Conservation (phyloP, 1,140 invertebrate species). For the Agrilus planipennis region DNA sequence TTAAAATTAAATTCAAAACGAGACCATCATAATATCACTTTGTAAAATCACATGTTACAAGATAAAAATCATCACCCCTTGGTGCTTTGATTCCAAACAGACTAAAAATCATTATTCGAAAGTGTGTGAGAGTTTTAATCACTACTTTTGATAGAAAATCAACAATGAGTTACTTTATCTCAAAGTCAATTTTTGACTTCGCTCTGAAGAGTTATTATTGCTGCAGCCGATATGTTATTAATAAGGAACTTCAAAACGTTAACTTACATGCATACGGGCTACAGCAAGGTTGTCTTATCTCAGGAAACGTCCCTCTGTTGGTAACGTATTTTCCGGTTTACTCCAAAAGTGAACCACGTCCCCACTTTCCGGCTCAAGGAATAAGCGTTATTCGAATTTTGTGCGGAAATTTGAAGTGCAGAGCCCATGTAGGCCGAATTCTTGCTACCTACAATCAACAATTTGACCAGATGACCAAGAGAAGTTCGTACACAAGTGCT, state of each 20-base stretch:
- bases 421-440: conserved; percentile 37
- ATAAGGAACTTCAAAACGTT: conserved; percentile 1
- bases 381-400: conserved; percentile 30
- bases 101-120: too few relatives aligned
- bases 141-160: too few relatives aligned
- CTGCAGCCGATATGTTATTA: conserved; percentile 2
- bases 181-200: conserved; percentile 1
- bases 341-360: conserved; percentile 47
- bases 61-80: too few relatives aligned
- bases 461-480: conserved; percentile 5
- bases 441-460: conserved; percentile 35
- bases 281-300: conserved; percentile 40
- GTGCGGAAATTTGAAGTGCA: conserved; percentile 31
- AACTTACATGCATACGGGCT: conserved; percentile 5
- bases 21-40: too few relatives aligned
- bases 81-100: too few relatives aligned
- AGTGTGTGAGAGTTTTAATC: too few relatives aligned
- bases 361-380: conserved; percentile 45
- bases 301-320: conserved; percentile 36
- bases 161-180: too few relatives aligned
- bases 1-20: too few relatives aligned
- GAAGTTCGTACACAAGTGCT: too few relatives aligned
- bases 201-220: neutral
- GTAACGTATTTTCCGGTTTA: conserved; percentile 40
- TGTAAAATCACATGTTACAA: too few relatives aligned